Base-by-base conservation (phyloP, 2,113 vertebrate genomes). In the Crotalus horridus region DNA sequence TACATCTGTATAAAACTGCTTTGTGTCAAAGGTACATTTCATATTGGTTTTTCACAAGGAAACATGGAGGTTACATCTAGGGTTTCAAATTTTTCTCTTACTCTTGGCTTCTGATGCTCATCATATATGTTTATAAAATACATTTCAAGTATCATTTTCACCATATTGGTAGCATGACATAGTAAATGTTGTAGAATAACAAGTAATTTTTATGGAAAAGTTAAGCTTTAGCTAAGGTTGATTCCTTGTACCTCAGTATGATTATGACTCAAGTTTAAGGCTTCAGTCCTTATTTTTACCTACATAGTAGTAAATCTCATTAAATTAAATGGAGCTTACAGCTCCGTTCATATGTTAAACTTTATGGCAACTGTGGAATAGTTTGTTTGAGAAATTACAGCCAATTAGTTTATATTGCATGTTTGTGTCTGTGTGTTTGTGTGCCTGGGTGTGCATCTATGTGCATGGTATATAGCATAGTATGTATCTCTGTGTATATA, bases 301-400 rank as follows among this genome's bases (percentile, higher is more conserved):
- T 61, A 53, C 17, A 12, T 48, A 54, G 46, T 21, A 87, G 21
- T 26, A 64, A 87, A 46, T 86, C 54, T 46, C 39, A 59, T 3
- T 86, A 39, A 59, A 29, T 55, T 87, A 26, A 91, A 26, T 53
- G 5, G 85, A 54, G 53, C 53, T 85, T 87, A 53, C 11, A 15
- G 39, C 29, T 15, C 29, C 64, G 39, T 61, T 43, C 6, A 12
- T 17, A 5, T 15, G 5, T 43, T 56, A 46, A 17, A 43, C 29
- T 58, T 26, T 48, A 64, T 53, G 21, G 91, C 9, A 89, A 29
- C 21, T 92, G 89, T 90, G 9, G 89, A 81, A 88, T 33, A 53
- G 33, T 51, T 95, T 95, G n/a, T 74, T 90, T 48, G 91, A 92
- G 92, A 91, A 87, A 90, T 93, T 61, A 46, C 11, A 95, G 13